A percentile compares a stretch with the other conserved stretches of the same genome.
phyloP scores from a whole-genome alignment of 2,888 invertebrate species.

The Hemaris fuciformis region DNA sequence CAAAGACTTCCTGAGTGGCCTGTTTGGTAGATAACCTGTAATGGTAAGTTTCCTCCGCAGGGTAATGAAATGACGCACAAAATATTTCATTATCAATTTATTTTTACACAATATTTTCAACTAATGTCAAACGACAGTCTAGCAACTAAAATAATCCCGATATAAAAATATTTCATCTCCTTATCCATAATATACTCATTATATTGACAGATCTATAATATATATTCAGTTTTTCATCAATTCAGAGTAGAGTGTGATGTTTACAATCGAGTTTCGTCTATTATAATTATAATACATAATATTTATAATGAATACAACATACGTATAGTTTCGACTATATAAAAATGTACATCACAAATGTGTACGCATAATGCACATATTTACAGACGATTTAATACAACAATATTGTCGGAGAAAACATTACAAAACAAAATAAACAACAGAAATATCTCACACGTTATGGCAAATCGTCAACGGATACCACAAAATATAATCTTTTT shows the following conservation, averaged over 20 bases:
- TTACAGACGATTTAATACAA: conserved; percentile 54
- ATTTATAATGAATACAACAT: conserved; percentile 34
- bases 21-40: no score
- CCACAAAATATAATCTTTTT: conserved; percentile 61
- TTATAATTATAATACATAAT: conserved; percentile 37
- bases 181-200: conserved; percentile 59
- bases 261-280: conserved; percentile 9
- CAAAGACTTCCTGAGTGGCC: no score
- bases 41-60: not conserved
- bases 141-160: conserved; percentile 74
- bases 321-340: conserved; percentile 18
- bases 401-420: conserved; percentile 47
- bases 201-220: conserved; percentile 64
- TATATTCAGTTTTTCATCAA: conserved; percentile 64
- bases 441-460: conserved; percentile 77
- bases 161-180: conserved; percentile 80
- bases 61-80: not conserved
- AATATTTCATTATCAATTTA: conserved; percentile 56
- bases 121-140: conserved; percentile 67
- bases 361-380: conserved; percentile 49
- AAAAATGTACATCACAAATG: conserved; percentile 41
- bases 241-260: conserved; percentile 55
- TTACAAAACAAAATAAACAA: conserved; percentile 62
- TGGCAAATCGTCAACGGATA: conserved; percentile 72
- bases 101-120: conserved; percentile 76